phyloP scores from a whole-genome alignment of 1,140 invertebrate species.

The Heliconius himera region DNA sequence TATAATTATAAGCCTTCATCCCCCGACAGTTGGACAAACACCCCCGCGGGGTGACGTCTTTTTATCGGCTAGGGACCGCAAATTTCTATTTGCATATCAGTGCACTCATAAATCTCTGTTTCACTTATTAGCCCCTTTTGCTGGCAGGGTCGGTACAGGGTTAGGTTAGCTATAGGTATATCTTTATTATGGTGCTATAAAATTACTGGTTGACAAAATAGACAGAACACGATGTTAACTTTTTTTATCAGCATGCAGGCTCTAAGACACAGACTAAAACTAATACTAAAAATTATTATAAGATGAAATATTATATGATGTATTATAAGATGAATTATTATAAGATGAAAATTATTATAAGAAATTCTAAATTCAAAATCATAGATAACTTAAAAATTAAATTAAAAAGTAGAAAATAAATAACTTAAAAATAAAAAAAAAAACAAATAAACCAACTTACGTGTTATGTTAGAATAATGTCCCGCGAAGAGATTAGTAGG shows the following conservation, averaged over 20 bases:
- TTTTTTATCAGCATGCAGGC: neutral
- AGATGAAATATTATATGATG: too few relatives aligned
- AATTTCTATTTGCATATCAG: conserved; percentile 81
- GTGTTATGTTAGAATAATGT: conserved; percentile 25
- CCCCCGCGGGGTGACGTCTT: conserved; percentile 67
- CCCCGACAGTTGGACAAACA: conserved; percentile 74
- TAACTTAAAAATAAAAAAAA: conserved; percentile 9
- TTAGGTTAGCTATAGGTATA: conserved; percentile 41
- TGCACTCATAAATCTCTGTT: conserved; percentile 78
- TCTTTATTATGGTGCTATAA: neutral
- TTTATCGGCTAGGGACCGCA: conserved; percentile 76
- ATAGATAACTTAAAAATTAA: too few relatives aligned
- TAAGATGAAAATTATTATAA: too few relatives aligned
- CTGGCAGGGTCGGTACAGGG: conserved; percentile 53
- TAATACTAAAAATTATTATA: too few relatives aligned
- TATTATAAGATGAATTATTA: too few relatives aligned
- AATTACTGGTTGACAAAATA: neutral
- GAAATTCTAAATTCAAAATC: neutral
- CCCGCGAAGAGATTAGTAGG: conserved; percentile 39
- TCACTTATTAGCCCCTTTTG: conserved; percentile 76
- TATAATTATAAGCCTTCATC: conserved; percentile 66
- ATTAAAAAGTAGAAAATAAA: too few relatives aligned
- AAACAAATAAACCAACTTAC: conserved; percentile 55
- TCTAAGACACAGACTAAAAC: neutral
- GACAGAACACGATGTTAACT: neutral